A percentile compares a stretch with the other conserved stretches of the same genome.
phyloP scores from a whole-genome alignment of 1,140 invertebrate species.

The Muscidifurax raptorellus region DNA sequence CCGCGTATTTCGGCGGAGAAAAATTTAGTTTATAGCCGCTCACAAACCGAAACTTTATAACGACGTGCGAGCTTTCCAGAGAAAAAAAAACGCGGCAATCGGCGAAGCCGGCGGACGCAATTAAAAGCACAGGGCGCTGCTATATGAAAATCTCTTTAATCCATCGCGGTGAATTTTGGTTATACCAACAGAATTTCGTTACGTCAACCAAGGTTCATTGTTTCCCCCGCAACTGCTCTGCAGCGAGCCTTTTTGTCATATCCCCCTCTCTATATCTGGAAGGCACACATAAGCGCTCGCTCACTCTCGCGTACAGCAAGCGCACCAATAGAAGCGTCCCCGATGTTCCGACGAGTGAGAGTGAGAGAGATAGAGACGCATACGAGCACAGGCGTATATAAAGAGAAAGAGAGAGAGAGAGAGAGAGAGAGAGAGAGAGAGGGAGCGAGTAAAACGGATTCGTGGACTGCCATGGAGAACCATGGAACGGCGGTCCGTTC shows the following conservation, averaged over 20 bases:
- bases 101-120: no score
- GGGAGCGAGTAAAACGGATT: constrained; percentile 30
- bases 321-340: background rate
- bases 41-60: no score
- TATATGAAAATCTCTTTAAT: background rate
- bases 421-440: constrained; percentile 28
- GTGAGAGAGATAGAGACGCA: background rate
- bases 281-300: background rate
- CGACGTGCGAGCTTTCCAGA: no score
- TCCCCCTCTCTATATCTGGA: background rate
- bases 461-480: constrained; percentile 10
- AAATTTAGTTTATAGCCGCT: no score
- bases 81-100: background rate
- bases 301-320: background rate
- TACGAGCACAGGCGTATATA: constrained; percentile 7
- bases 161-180: background rate
- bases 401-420: background rate
- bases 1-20: no score
- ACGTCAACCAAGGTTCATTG: background rate
- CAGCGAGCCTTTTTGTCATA: background rate
- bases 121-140: no score
- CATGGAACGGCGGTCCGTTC: background rate
- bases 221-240: background rate
- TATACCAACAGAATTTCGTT: background rate
- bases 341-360: background rate